Evolutionary conservation across 2,888 invertebrate species (phyloP).

Genomic region (Aphidius colemani): DNA sequence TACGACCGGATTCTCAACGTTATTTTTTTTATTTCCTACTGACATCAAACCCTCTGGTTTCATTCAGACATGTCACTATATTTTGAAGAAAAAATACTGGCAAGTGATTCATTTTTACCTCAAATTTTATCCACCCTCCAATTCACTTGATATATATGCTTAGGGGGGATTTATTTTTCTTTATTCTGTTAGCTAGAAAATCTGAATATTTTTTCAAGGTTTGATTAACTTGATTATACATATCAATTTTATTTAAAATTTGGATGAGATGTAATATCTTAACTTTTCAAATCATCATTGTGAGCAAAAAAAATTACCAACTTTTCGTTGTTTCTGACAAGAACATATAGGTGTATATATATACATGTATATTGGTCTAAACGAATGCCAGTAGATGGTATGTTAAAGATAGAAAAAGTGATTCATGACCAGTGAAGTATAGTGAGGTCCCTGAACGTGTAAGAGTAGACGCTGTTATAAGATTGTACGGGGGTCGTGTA

Average conservation of each 20-base stretch:
- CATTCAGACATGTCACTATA: too few species aligned
- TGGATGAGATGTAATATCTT: too few species aligned
- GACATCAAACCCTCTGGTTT: background rate
- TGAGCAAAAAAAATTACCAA: too few species aligned
- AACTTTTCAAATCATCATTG: too few species aligned
- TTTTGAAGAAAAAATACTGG: background rate
- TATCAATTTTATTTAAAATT: too few species aligned
- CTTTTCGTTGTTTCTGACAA: too few species aligned
- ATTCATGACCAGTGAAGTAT: slow-evolving; percentile 35
- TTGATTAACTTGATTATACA: too few species aligned
- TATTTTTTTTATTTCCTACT: background rate
- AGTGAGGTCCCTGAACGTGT: slow-evolving; percentile 20
- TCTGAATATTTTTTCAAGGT: too few species aligned
- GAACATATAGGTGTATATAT: background rate
- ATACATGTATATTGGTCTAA: slow-evolving; percentile 31
- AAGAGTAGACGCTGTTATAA: slow-evolving; percentile 6
- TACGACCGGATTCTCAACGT: background rate
- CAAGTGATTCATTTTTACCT: slow-evolving; percentile 15
- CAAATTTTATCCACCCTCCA: background rate
- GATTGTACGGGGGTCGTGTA: slow-evolving; percentile 6
- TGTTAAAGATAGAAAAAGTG: slow-evolving; percentile 34
- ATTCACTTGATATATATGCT: background rate
- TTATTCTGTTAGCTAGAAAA: too few species aligned
- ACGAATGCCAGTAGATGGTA: slow-evolving; percentile 38
- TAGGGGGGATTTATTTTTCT: too few species aligned